Evolutionary conservation across 2,113 vertebrate species (phyloP), one percentile per base, ranked within the genome.

Genomic region (Poeciliopsis prolifica): DNA sequence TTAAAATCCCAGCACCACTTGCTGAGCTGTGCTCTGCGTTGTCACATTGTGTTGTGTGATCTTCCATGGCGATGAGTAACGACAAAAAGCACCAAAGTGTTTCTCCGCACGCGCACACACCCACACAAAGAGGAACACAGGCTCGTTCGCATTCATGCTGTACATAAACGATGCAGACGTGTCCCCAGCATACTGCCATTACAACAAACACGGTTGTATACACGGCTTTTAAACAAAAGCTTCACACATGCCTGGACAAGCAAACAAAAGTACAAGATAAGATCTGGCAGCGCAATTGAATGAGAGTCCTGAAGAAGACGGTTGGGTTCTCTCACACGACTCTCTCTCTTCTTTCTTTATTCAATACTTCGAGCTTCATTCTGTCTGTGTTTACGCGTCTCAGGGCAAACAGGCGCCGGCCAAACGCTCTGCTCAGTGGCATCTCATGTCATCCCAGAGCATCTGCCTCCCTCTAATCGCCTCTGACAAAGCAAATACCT

Each of bases 401-500:
- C 10, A 81, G 72, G 60, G 78, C 81, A 78, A 86, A 89, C 75
- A 81, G 78, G 63, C 81, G 70, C 79, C 82, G 83, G 86, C 83
- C 84, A 78, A 70, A 58, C 29, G 75, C 84, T 87, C 68, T 68
- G 80, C 62, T 87, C 81, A 71, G 72, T 51, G 75, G 81, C 84
- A 86, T 84, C 81, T 85, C 78, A 83, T 86, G 86, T 89, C 85
- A 85, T 77, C 58, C 80, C 70, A 69, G 85, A 89, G 86, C 77
- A 87, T 83, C 87, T 89, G 75, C 65, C 67, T 88, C 87, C 80
- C 19, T 87, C 78, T 92, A 90, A 92, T 93, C 87, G 87, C 61
- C 86, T 86, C 79, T 82, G 91, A 92, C 91, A 93, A 86, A 89
- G 75, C 78, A 79, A 89, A 89, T 79, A 85, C 88, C 89, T 91